Evolutionary conservation across 2,797 vertebrate species (phyloP).

Genomic region (Percopsis omiscomaycus): DNA sequence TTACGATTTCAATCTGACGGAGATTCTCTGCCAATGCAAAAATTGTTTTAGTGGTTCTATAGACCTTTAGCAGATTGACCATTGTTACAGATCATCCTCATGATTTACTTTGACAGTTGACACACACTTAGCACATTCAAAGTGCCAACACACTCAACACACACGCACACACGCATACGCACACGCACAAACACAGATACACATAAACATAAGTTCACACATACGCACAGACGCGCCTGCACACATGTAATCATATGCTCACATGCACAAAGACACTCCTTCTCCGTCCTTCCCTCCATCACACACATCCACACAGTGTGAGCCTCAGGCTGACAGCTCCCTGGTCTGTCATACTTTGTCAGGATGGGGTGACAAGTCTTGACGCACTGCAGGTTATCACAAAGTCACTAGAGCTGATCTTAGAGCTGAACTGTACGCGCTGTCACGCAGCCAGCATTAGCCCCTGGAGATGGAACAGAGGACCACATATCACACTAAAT

Average conservation of each 20-base stretch:
- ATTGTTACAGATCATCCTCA: not conserved
- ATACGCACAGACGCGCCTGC: too few species aligned
- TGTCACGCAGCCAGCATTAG: slow-evolving; percentile 47
- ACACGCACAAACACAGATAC: not conserved
- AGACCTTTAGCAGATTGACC: slow-evolving; percentile 12
- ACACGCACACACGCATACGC: slow-evolving; percentile 8
- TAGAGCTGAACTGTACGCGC: slow-evolving; percentile 36
- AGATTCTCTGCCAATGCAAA: not conserved
- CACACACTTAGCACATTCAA: slow-evolving; percentile 8
- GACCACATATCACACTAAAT: slow-evolving; percentile 1
- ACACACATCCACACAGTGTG: not conserved
- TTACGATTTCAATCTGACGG: too few species aligned
- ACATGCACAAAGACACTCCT: not conserved
- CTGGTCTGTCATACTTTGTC: slow-evolving; percentile 47
- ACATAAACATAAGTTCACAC: not conserved
- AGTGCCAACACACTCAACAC: slow-evolving; percentile 1
- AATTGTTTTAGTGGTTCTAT: slow-evolving; percentile 21
- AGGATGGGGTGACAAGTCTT: slow-evolving; percentile 49
- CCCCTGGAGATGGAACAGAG: not conserved
- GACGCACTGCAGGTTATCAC: slow-evolving; percentile 58
- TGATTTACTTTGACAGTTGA: not conserved
- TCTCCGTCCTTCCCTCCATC: not conserved
- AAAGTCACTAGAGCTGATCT: slow-evolving; percentile 53
- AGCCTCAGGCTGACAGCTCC: slow-evolving; percentile 18
- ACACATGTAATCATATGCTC: too few species aligned